phyloP scores from a whole-genome alignment of 2,113 vertebrate genomes.

The Anas platyrhynchos region DNA sequence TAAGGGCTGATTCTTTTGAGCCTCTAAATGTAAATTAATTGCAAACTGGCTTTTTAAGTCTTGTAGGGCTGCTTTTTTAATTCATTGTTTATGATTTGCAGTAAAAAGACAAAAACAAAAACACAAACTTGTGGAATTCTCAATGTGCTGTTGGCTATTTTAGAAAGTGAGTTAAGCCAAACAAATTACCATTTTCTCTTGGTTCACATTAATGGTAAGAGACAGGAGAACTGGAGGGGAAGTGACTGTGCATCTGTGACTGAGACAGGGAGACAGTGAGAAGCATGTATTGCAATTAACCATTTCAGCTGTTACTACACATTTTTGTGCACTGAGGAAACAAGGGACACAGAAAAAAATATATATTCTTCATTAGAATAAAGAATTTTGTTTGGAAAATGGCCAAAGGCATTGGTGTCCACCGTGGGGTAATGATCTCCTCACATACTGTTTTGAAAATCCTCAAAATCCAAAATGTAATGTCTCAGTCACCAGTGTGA shows the following conservation, averaged over 20 bases:
- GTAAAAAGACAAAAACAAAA: neutral
- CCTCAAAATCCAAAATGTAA: too few relatives aligned
- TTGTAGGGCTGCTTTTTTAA: neutral
- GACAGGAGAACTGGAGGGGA: neutral
- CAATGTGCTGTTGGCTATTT: neutral
- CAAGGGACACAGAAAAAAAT: neutral
- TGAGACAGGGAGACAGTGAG: neutral
- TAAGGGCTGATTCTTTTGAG: neutral
- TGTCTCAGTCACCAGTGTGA: neutral
- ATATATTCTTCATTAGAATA: too few relatives aligned
- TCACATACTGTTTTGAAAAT: neutral
- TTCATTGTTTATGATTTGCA: neutral
- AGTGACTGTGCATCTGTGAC: neutral
- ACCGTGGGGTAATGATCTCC: neutral
- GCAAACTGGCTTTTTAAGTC: neutral
- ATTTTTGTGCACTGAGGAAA: neutral
- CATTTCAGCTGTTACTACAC: neutral
- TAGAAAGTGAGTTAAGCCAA: neutral
- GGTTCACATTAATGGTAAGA: neutral
- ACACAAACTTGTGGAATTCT: neutral
- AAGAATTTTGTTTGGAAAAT: neutral
- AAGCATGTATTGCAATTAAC: neutral
- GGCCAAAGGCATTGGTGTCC: neutral
- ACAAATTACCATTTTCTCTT: neutral
- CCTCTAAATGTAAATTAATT: neutral